Conservation (phyloP, 1,140 invertebrate species). For the Aphidius ervi region DNA sequence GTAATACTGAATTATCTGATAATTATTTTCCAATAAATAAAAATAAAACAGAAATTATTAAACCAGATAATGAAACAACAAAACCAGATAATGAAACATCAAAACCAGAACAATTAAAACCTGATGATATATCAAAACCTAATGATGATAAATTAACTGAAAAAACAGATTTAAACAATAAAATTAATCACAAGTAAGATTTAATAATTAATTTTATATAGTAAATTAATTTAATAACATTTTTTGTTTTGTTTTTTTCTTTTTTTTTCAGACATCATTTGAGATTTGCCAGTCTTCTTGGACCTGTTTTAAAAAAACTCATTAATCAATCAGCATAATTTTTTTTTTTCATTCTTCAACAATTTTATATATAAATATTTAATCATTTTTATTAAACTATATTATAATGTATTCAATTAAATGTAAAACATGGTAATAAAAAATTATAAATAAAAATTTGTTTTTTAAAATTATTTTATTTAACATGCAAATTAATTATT, state of each 20-base stretch:
- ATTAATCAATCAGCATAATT: too few species aligned
- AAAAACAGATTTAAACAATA: conserved; percentile 5
- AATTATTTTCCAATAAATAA: conserved; percentile 21
- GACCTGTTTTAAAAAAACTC: conserved; percentile 35
- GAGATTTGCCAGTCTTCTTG: conserved; percentile 36
- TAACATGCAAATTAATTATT: too few species aligned
- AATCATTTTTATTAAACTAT: too few species aligned
- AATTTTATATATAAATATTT: too few species aligned
- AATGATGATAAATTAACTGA: conserved; percentile 4
- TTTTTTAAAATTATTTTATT: too few species aligned
- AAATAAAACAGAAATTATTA: neutral
- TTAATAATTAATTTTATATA: neutral
- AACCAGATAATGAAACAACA: neutral
- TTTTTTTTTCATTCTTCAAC: too few species aligned
- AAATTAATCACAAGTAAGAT: conserved; percentile 7
- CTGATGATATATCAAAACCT: neutral
- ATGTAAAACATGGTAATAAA: too few species aligned
- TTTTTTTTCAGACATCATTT: conserved; percentile 34
- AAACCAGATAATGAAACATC: conserved; percentile 16
- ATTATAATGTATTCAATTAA: too few species aligned
- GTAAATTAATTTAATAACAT: neutral
- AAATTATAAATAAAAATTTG: too few species aligned
- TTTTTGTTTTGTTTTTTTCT: neutral
- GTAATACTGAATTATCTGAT: conserved; percentile 22
- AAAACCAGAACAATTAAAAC: conserved; percentile 1